Conservation (phyloP, 2,797 vertebrate species). For the Macroramphosus scolopax region DNA sequence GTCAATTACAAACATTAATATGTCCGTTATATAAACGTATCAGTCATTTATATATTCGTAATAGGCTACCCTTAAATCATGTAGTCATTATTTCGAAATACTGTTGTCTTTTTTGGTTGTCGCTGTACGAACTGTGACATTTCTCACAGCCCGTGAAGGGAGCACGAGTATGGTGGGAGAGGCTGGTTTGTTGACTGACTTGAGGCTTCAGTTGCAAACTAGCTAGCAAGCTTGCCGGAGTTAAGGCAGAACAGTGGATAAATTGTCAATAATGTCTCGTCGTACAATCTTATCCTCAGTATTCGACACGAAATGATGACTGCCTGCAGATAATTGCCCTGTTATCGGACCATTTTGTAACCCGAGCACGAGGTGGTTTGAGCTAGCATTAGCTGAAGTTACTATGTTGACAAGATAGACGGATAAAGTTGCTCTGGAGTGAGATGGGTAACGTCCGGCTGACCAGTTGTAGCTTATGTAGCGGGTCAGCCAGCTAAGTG, state of each 20-base stretch:
- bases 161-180: constrained; percentile 39
- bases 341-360: neutral
- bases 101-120: neutral
- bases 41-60: no score
- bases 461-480: constrained; percentile 11
- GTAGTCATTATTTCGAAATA: neutral
- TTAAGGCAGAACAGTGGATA: constrained; percentile 13
- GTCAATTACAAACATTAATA: neutral
- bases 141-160: constrained; percentile 26
- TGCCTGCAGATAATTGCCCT: neutral
- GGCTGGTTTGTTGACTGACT: constrained; percentile 62
- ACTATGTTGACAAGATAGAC: constrained; percentile 49
- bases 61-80: no score
- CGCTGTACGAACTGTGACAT: fast-evolving
- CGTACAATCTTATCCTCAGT: neutral
- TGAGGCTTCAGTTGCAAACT: constrained; percentile 12
- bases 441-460: constrained; percentile 42
- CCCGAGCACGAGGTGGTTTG: constrained; percentile 11
- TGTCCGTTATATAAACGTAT: no score
- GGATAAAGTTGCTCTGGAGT: constrained; percentile 55
- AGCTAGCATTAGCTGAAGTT: constrained; percentile 40
- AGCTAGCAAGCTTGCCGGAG: constrained; percentile 19
- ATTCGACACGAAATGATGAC: neutral
- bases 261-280: constrained; percentile 33
- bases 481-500: constrained; percentile 21